Conservation (phyloP, 2,113 vertebrate species). For the Romanogobio albipinnatus region DNA sequence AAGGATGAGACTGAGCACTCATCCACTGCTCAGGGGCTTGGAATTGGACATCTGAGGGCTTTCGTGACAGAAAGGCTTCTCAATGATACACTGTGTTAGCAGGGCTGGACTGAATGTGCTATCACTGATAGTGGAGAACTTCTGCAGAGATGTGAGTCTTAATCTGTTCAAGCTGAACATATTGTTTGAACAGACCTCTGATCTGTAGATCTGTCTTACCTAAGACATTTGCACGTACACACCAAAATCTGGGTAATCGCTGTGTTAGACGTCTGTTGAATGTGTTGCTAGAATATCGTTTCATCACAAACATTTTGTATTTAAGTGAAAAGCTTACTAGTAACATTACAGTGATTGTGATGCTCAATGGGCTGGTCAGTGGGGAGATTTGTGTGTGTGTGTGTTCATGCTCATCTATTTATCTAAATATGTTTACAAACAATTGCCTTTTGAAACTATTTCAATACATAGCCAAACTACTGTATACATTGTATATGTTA, state of each 20-base stretch:
- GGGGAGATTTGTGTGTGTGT: neutral
- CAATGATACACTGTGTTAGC: slow-evolving; percentile 41
- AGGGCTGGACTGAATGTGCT: slow-evolving; percentile 15
- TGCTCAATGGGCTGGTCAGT: neutral
- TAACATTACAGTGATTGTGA: neutral
- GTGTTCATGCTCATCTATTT: neutral
- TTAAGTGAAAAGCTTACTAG: neutral
- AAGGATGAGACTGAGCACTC: slow-evolving; percentile 54
- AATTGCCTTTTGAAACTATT: neutral
- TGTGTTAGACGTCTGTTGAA: neutral
- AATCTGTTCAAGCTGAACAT: slow-evolving; percentile 10
- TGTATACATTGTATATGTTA: neutral
- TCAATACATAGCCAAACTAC: neutral
- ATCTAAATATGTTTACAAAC: neutral
- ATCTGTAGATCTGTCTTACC: neutral
- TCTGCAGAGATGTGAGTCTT: slow-evolving; percentile 22
- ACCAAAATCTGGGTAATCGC: neutral
- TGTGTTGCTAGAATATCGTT: neutral
- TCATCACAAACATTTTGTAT: neutral
- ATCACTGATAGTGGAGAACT: slow-evolving; percentile 9
- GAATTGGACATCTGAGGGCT: slow-evolving; percentile 45
- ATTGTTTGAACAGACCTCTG: slow-evolving; percentile 7
- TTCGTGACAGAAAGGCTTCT: slow-evolving; percentile 46
- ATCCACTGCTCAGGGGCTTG: slow-evolving; percentile 41
- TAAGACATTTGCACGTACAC: neutral